phyloP scores from a whole-genome alignment of 2,113 vertebrate genomes.

The Picathartes gymnocephalus region DNA sequence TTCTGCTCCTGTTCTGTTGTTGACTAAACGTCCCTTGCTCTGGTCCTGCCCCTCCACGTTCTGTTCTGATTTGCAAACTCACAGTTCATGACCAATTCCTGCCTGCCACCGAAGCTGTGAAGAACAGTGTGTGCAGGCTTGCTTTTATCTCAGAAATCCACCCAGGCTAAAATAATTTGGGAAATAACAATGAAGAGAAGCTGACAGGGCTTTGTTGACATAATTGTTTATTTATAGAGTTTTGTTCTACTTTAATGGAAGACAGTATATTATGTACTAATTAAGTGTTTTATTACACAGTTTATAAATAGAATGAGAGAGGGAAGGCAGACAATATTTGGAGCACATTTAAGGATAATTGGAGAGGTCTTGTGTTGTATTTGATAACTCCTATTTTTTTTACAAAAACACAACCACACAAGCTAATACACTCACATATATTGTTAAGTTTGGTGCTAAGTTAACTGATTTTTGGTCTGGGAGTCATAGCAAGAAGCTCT shows the following conservation, averaged over 20 bases:
- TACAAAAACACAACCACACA: neutral
- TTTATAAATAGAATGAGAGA: neutral
- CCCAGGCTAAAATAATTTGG: neutral
- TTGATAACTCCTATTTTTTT: neutral
- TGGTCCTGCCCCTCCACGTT: neutral
- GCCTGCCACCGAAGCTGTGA: neutral
- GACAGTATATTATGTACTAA: neutral
- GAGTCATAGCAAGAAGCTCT: neutral
- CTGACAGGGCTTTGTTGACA: neutral
- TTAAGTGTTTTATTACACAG: neutral
- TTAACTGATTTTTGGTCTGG: neutral
- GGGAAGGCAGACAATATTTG: neutral
- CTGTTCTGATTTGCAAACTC: neutral
- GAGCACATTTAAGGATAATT: neutral
- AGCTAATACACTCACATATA: fast-evolving
- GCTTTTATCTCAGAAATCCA: neutral
- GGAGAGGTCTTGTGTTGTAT: neutral
- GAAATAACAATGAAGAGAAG: neutral
- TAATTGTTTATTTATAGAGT: neutral
- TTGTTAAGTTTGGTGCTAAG: neutral
- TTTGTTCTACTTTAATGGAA: neutral
- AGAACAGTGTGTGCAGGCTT: neutral
- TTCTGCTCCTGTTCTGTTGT: neutral
- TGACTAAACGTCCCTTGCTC: neutral
- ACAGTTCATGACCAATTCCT: neutral